phyloP scores from a whole-genome alignment of 2,113 vertebrate species.

The Hemiscyllium ocellatum region DNA sequence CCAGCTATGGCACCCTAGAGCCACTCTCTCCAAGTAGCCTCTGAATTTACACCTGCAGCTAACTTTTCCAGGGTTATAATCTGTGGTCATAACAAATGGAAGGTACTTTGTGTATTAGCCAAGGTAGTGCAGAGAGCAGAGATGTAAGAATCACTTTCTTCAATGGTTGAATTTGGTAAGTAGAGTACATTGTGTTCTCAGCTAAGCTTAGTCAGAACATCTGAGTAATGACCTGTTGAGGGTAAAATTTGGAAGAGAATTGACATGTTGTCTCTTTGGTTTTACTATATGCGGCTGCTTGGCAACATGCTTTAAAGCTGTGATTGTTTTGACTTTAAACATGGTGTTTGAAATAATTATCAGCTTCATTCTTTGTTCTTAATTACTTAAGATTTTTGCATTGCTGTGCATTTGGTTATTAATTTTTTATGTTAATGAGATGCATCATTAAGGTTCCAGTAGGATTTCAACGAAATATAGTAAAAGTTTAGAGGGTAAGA shows the following conservation, averaged over 20 bases:
- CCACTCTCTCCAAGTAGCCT: too few species aligned
- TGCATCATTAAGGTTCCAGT: background rate
- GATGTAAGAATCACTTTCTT: background rate
- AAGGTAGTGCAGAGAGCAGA: background rate
- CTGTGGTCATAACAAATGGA: too few species aligned
- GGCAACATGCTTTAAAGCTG: background rate
- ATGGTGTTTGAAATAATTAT: conserved; percentile 12
- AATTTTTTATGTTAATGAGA: conserved; percentile 29
- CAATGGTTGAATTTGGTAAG: background rate
- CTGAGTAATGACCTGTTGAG: background rate
- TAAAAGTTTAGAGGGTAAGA: conserved; percentile 3
- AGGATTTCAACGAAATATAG: background rate
- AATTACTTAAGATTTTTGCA: conserved; percentile 8
- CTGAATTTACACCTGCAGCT: too few species aligned
- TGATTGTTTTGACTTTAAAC: background rate
- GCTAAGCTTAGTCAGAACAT: background rate
- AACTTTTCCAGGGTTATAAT: too few species aligned
- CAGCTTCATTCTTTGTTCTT: background rate
- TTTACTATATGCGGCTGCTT: background rate
- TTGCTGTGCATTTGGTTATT: conserved; percentile 10
- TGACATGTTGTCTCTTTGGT: background rate
- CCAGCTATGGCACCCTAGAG: too few species aligned
- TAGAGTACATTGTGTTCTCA: background rate
- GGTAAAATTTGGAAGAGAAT: background rate
- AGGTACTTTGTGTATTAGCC: background rate